These are phyloP conservation scores for Calliphora vicina DNA, from an alignment of 1,140 invertebrate genomes.

Conservation along the genomic window DNA sequence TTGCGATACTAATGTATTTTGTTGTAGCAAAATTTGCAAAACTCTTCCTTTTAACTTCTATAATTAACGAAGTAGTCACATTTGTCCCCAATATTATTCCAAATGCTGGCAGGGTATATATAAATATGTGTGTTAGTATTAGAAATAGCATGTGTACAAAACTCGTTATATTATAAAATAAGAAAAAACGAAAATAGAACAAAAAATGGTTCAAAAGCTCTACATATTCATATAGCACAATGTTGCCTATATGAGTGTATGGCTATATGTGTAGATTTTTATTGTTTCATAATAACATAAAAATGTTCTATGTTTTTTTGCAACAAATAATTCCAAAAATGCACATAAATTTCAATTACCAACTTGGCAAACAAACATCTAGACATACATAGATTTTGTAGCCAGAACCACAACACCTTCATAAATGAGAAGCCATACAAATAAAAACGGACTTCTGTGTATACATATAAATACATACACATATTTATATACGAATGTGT, in stretches of 20 bases:
- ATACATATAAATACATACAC: neutral
- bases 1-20: too few species aligned
- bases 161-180: neutral
- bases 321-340: neutral
- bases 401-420: neutral
- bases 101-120: too few species aligned
- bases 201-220: neutral
- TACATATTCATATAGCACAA: neutral
- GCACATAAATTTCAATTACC: neutral
- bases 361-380: neutral
- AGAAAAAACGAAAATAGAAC: neutral
- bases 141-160: neutral
- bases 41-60: too few species aligned
- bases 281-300: slow-evolving; percentile 1
- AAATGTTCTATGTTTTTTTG: neutral
- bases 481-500: neutral
- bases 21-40: too few species aligned
- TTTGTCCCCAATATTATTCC: too few species aligned
- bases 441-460: neutral
- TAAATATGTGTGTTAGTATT: neutral
- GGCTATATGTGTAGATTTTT: neutral
- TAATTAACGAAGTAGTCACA: too few species aligned
- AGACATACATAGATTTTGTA: neutral
- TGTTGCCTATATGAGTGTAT: neutral
- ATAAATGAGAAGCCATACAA: neutral